These are phyloP conservation scores for Clarias magur DNA, from an alignment of 2,113 vertebrate genomes.

Conservation along the genomic window DNA sequence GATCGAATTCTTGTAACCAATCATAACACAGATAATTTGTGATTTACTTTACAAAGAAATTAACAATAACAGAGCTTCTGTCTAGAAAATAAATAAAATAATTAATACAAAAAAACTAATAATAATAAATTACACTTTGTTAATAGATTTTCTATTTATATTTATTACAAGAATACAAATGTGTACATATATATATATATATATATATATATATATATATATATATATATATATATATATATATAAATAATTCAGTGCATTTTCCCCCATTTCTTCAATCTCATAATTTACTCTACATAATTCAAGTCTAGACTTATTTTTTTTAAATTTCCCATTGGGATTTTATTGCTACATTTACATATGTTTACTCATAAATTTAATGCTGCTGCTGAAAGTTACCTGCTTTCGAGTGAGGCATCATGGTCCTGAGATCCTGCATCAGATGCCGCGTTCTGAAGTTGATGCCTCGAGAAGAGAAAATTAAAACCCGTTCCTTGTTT, in stretches of 20 bases:
- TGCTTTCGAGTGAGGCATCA: constrained; percentile 97
- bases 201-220: too few species aligned
- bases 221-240: too few species aligned
- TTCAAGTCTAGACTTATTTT: not conserved
- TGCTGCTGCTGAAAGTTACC: constrained; percentile 65
- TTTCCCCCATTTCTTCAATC: not conserved
- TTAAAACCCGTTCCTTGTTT: constrained; percentile 94
- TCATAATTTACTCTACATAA: not conserved
- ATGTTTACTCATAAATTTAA: not conserved
- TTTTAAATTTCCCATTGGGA: not conserved
- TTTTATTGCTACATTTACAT: not conserved
- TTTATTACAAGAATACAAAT: too few species aligned
- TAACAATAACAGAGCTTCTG: too few species aligned
- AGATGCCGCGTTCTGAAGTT: constrained; percentile 93
- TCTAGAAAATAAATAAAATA: too few species aligned
- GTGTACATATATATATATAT: too few species aligned
- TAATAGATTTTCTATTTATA: not conserved
- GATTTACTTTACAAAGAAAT: too few species aligned
- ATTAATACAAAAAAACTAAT: too few species aligned
- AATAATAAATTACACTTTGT: too few species aligned
- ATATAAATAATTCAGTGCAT: too few species aligned
- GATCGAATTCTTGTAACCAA: too few species aligned
- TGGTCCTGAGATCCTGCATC: constrained; percentile 89
- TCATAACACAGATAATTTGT: too few species aligned
- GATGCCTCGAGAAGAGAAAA: constrained; percentile 96